Evolutionary conservation across 2,888 invertebrate species (phyloP), one percentile per base, ranked within the genome.

Genomic region (Scaptomyza polygonia): DNA sequence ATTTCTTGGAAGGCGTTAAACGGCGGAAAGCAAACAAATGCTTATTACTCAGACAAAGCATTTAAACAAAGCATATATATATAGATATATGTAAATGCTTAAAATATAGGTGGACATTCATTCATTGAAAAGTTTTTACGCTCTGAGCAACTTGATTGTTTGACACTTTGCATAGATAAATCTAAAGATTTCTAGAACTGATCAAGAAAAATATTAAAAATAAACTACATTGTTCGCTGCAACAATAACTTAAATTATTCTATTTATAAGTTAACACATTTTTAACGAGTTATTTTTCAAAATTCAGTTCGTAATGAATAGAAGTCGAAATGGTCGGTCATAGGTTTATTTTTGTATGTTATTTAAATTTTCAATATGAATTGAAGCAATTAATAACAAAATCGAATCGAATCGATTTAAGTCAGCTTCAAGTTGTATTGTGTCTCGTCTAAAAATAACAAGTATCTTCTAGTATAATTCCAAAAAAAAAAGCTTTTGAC

Each of bases 1-100:
- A 36, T 36, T 36, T 59, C 64, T 53, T 27, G 59, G 44, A 71
- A 40, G 44, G 54, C 78, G 72, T 56, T 70, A 70, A 82, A 72
- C 75, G 64, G 34, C 29, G 59, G 55, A 43, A 71, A 49, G 56
- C 34, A 55, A 72, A 64, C 39, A 65, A 72, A 75, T 55, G 53
- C 44, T 49, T 63, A 62, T 67, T 53, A 34, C 68, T 48, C 39
- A 45, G 21, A 16, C 12, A 40, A 40, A 62, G 36, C 8, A 39
- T 16, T 51, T 36, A 30, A 12, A 43, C 9, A 48, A n/a, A 21
- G 18, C 30, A 5, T 1, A 18, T 9, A 47, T 21, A 21, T 30
- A 11, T 6, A 18, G 30, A 54, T 34, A 12, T 16, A n/a, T 18
- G 5, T 16, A 7, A 47, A 27, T 48, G 18, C 12, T 9, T 3